Evolutionary conservation across 2,888 invertebrate species (phyloP).

Genomic region (Polyploca ridens): DNA sequence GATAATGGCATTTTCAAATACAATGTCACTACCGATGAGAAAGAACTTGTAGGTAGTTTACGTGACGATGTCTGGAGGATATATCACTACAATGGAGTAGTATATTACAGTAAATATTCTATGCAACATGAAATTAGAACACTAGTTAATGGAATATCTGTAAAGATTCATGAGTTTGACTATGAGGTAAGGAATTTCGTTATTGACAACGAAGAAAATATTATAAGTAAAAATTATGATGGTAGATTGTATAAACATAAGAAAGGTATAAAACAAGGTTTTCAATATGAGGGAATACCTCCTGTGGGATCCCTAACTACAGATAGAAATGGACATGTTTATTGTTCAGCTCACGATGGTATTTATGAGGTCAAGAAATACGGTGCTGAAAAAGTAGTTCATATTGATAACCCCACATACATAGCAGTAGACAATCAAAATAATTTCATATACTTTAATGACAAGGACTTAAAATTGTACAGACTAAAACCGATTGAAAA

Average conservation of each 20-base stretch:
- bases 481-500: no score
- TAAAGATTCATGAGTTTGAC: neutral
- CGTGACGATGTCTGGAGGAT: neutral
- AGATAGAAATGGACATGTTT: neutral
- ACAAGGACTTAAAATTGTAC: no score
- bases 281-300: neutral
- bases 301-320: neutral
- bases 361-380: neutral
- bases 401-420: neutral
- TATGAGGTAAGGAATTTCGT: neutral
- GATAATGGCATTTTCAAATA: neutral
- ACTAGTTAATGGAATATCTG: neutral
- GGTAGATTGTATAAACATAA: neutral
- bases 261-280: neutral
- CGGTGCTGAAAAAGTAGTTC: neutral
- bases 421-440: neutral
- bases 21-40: neutral
- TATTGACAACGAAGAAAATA: neutral
- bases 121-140: neutral
- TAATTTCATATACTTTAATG: neutral
- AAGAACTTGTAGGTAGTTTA: neutral
- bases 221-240: neutral
- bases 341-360: neutral
- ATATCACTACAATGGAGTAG: neutral
- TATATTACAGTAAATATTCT: neutral